Conservation (phyloP, 2,797 vertebrate species). For the Amblyopsis hoosieri region DNA sequence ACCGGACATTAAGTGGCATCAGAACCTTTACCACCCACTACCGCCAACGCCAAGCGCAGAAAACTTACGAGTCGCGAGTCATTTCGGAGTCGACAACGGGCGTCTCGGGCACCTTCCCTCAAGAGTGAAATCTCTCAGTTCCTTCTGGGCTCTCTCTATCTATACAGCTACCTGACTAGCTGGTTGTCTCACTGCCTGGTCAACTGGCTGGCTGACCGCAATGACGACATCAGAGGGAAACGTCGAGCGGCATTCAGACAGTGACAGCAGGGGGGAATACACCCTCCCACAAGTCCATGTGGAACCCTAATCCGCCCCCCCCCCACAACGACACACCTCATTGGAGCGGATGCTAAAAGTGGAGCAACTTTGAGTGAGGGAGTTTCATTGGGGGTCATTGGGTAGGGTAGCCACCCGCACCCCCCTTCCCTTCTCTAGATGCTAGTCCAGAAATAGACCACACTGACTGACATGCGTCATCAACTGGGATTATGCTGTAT, state of each 20-base stretch:
- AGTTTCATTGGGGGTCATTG: slow-evolving; percentile 14
- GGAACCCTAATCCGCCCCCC: neutral
- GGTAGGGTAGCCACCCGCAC: neutral
- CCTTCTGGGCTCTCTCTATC: slow-evolving; percentile 16
- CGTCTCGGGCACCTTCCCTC: slow-evolving; percentile 29
- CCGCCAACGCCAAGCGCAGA: neutral
- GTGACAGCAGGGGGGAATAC: slow-evolving; percentile 43
- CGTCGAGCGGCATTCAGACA: slow-evolving; percentile 35
- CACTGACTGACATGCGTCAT: slow-evolving; percentile 28
- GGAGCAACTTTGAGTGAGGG: slow-evolving; percentile 36
- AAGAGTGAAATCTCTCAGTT: slow-evolving; percentile 9
- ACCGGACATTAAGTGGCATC: neutral
- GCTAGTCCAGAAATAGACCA: slow-evolving; percentile 50
- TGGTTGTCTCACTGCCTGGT: slow-evolving; percentile 29
- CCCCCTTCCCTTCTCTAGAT: slow-evolving; percentile 12
- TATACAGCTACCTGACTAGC: slow-evolving; percentile 9
- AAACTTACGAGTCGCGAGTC: slow-evolving; percentile 73
- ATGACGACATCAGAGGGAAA: slow-evolving; percentile 23
- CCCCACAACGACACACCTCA: slow-evolving; percentile 14
- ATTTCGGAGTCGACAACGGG: slow-evolving; percentile 42
- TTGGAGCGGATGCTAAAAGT: slow-evolving; percentile 61
- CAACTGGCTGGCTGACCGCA: slow-evolving; percentile 11
- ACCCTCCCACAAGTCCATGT: slow-evolving; percentile 22
- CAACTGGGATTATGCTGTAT: slow-evolving; percentile 18
- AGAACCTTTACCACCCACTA: neutral